Evolutionary conservation across 2,797 vertebrate genomes (phyloP).

Genomic region (Leptoclinus maculatus): DNA sequence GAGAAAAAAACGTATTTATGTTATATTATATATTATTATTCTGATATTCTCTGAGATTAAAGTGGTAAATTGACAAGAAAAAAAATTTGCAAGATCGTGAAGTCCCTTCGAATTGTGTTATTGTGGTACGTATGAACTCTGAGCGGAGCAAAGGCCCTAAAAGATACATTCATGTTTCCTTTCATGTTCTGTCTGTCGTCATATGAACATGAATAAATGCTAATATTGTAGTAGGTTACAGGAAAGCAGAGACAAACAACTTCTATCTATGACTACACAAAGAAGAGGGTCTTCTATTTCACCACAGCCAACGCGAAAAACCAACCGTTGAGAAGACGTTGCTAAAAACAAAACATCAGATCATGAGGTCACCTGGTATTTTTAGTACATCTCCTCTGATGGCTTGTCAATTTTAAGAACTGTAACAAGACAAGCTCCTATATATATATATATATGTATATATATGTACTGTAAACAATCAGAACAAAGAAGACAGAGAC

Average conservation of each 20-base stretch:
- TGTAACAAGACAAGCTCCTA: neutral
- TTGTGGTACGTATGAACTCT: no score
- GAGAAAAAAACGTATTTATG: no score
- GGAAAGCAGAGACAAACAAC: no score
- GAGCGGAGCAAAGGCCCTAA: neutral
- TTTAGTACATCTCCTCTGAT: neutral
- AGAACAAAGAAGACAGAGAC: neutral
- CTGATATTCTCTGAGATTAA: no score
- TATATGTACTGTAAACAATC: neutral
- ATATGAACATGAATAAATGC: neutral
- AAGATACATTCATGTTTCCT: no score
- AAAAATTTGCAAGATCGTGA: neutral
- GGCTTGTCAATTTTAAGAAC: slow-evolving; percentile 4
- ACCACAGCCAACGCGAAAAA: neutral
- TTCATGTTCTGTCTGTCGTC: neutral
- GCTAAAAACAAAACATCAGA: neutral
- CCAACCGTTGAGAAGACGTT: no score
- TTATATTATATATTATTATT: no score
- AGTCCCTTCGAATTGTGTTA: neutral
- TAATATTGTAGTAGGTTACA: neutral
- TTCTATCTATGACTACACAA: no score
- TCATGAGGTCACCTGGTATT: neutral
- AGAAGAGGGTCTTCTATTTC: no score
- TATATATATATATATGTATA: no score
- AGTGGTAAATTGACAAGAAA: no score